Percentiles rank a stretch among this genome's conserved stretches.
Conservation (phyloP, 2,113 vertebrate species). For the Microtus richardsoni region DNA sequence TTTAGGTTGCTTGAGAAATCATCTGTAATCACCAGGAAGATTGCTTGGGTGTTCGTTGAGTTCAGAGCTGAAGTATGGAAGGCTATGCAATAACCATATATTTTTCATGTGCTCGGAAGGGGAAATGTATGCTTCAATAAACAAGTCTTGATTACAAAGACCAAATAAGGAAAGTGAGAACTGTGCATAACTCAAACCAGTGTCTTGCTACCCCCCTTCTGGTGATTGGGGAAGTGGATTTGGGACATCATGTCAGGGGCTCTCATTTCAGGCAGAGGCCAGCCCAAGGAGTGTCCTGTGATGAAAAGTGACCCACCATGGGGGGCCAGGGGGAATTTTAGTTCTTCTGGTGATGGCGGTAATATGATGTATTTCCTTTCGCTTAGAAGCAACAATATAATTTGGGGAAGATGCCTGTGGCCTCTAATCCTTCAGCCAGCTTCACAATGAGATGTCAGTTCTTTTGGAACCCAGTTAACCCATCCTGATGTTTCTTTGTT, state of each 20-base stretch:
- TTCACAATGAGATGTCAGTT: neutral
- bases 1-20: slow-evolving; percentile 57
- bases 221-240: neutral
- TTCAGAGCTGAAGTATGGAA: slow-evolving; percentile 47
- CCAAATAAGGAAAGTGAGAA: slow-evolving; percentile 64
- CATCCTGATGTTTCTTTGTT: neutral
- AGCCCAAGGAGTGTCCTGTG: neutral
- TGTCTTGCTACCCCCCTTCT: neutral
- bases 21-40: slow-evolving; percentile 74
- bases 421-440: neutral
- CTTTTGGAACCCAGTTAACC: neutral
- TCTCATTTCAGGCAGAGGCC: neutral
- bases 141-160: slow-evolving; percentile 68
- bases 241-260: neutral
- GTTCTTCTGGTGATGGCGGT: neutral
- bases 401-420: slow-evolving; percentile 14
- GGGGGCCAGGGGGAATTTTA: neutral
- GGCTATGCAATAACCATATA: neutral
- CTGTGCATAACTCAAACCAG: neutral
- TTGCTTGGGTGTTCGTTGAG: slow-evolving; percentile 38
- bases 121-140: slow-evolving; percentile 57
- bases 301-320: neutral
- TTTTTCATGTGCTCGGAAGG: slow-evolving; percentile 62
- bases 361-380: neutral
- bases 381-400: slow-evolving; percentile 31